Percentiles rank a stretch among this genome's conserved stretches.
Conservation (phyloP, 1,140 invertebrate species). For the Apis cerana region DNA sequence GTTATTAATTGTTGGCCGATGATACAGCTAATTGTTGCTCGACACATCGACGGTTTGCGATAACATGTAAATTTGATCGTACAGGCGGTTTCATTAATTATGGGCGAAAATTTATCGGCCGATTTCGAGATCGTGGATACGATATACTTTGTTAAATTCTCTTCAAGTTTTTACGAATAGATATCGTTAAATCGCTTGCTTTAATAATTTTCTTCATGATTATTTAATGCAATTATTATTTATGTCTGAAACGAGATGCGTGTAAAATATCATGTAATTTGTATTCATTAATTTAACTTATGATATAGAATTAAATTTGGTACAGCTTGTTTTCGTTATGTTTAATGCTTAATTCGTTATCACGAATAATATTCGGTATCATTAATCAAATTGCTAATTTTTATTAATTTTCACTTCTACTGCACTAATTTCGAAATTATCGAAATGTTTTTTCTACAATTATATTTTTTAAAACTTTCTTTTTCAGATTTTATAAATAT, state of each 20-base stretch:
- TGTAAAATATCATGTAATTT: too few species aligned
- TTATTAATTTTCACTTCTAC: background rate
- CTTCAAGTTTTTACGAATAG: background rate
- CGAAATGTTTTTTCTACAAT: background rate
- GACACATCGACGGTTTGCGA: background rate
- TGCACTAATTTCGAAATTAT: background rate
- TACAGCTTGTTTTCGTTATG: background rate
- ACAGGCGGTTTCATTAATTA: background rate
- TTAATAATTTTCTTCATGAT: background rate
- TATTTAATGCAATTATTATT: background rate
- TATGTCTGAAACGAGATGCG: background rate
- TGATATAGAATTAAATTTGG: background rate
- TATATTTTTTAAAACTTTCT: background rate
- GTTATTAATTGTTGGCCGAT: conserved; percentile 30
- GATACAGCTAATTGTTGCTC: conserved; percentile 11
- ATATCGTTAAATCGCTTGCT: background rate
- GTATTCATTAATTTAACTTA: background rate
- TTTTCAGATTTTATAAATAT: too few species aligned
- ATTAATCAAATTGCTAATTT: background rate
- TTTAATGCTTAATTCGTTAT: background rate
- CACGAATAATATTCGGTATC: background rate
- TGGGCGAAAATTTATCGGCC: background rate
- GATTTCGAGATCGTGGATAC: background rate
- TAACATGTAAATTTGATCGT: conserved; percentile 11
- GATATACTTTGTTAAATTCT: background rate